Base-by-base conservation (phyloP, 2,113 vertebrate species). In the Oenanthe oenanthe region DNA sequence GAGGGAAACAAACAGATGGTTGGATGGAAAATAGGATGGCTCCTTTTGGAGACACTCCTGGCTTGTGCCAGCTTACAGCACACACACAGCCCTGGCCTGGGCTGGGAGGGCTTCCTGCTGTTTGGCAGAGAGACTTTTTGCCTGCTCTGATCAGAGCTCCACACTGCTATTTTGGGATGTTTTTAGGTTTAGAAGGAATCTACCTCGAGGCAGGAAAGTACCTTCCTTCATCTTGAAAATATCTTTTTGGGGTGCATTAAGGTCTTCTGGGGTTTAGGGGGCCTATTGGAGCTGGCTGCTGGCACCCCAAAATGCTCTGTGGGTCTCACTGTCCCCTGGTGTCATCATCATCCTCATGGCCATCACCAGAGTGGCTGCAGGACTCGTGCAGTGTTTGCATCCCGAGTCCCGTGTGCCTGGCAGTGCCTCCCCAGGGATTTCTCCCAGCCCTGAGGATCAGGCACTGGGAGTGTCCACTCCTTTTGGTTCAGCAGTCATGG, bases 1-100 rank as follows among this genome's bases (percentile, higher is more conserved):
- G 91, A 92, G 42, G 75, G 82, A 92, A 91, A 19, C 61, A 40
- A 51, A 9, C 86, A 93, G 91, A 80, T 96, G 89, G 80, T 57
- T 77, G 65, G 68, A 32, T 48, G 56, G 51, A 48, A 95, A 94
- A 76, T 53, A 57, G 87, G 51, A 47, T 18, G 2, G 80, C 80
- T 89, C 67, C 84, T 56, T 78, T 68, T 48, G n/a, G 88, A 79
- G 77, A 32, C 62, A 31, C 56, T 14, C 11, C 51, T 42, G 60
- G 63, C 72, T 77, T 0, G 0, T 67, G 80, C 95, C 80, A 89
- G 1, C 51, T n/a, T 25, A 12, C 2, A 7, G 53, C 43, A 73
- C 7, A 2, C 42, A 4, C 32, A 42, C 32, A 68, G 10, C 56
- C 2, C 1, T 29, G 68, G 83, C 67, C 42, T 91, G 73, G 34